A percentile compares a stretch with the other conserved stretches of the same genome.
These are phyloP conservation scores for Scrobipalpa costella DNA, from an alignment of 2,888 invertebrate species.

Conservation along the genomic window DNA sequence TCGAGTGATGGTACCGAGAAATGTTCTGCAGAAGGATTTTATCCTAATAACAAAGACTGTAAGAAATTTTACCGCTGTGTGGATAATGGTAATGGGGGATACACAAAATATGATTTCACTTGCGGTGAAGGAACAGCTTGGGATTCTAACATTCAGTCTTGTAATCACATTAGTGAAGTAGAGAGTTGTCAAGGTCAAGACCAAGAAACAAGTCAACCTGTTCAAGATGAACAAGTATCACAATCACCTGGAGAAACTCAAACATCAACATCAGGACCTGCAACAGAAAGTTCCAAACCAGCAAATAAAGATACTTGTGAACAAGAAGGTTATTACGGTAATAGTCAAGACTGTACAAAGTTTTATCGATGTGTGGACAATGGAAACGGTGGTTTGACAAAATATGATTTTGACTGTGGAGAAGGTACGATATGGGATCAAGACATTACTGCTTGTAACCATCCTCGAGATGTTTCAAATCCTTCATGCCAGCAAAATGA, in stretches of 20 bases:
- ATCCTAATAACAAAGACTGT: conserved; percentile 68
- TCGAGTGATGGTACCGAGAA: conserved; percentile 37
- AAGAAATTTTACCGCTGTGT: conserved; percentile 77
- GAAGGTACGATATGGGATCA: conserved; percentile 88
- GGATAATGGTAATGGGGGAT: conserved; percentile 65
- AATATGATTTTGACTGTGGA: conserved; percentile 84
- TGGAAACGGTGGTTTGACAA: conserved; percentile 80
- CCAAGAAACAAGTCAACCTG: conserved; percentile 39
- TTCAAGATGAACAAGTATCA: conserved; percentile 45
- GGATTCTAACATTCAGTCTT: conserved; percentile 75
- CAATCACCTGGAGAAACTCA: conserved; percentile 38
- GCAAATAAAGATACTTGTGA: conserved; percentile 62
- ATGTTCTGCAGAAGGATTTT: conserved; percentile 74
- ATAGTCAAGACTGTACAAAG: conserved; percentile 81
- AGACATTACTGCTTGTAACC: conserved; percentile 70
- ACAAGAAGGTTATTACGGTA: conserved; percentile 83
- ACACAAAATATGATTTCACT: conserved; percentile 76
- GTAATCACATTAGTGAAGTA: conserved; percentile 79
- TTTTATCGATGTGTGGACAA: conserved; percentile 85
- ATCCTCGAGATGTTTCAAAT: conserved; percentile 65
- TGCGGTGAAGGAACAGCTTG: conserved; percentile 82
- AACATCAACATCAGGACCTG: conserved; percentile 38
- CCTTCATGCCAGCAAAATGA: conserved; percentile 55
- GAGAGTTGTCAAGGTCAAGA: conserved; percentile 45
- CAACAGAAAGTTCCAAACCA: conserved; percentile 36